Evolutionary conservation across 2,113 vertebrate genomes (phyloP).

Genomic region (Bufo gargarizans): DNA sequence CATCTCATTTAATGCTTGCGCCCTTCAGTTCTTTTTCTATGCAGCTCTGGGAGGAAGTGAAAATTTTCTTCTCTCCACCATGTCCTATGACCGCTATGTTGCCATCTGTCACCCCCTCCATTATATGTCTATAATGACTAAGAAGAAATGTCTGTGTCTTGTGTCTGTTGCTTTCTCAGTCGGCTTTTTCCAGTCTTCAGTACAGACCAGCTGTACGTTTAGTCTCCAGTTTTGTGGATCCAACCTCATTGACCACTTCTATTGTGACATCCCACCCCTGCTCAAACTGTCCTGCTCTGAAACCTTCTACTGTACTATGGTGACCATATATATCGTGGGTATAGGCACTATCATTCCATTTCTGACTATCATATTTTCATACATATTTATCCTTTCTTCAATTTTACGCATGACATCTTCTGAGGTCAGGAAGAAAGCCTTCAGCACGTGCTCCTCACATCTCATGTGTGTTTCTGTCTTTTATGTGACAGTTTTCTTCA

Average conservation of each 20-base stretch:
- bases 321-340: not conserved
- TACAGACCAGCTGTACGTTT: constrained; percentile 7
- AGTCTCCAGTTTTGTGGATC: constrained; percentile 8
- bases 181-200: constrained; percentile 17
- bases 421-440: not conserved
- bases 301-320: not conserved
- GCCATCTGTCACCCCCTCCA: constrained; percentile 11
- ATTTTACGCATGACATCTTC: not conserved
- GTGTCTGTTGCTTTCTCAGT: not conserved
- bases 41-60: constrained; percentile 1
- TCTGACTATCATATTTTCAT: not conserved
- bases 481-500: not conserved
- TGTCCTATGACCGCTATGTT: constrained; percentile 10
- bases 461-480: constrained; percentile 27
- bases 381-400: not conserved
- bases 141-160: not conserved
- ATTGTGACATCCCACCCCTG: constrained; percentile 7
- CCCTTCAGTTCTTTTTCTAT: constrained; percentile 30
- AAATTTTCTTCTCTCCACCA: constrained; percentile 10
- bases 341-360: not conserved
- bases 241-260: constrained; percentile 34
- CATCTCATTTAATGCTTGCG: constrained; percentile 34
- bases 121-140: constrained; percentile 19
- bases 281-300: constrained; percentile 32
- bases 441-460: constrained; percentile 38